phyloP scores from a whole-genome alignment of 2,888 invertebrate genomes.

The Drosophila yooni region DNA sequence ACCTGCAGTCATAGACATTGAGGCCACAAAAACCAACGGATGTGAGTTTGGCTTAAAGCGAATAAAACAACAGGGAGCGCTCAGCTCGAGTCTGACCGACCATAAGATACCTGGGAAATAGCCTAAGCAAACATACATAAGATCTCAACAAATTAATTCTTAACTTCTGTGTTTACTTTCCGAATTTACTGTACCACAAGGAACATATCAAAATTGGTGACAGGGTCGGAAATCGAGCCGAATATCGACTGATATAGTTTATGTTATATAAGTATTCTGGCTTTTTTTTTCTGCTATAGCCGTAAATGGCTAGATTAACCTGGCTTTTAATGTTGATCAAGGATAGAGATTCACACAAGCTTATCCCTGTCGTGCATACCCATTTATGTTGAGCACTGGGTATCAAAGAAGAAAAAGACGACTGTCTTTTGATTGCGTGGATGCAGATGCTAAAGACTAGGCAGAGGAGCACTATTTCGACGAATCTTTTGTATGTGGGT shows the following conservation, averaged over 20 bases:
- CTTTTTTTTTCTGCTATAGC: background rate
- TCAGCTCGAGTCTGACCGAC: background rate
- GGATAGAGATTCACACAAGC: background rate
- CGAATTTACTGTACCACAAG: background rate
- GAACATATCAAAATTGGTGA: background rate
- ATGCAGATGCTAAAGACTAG: slow-evolving; percentile 42
- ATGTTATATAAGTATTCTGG: background rate
- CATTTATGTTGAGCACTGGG: background rate
- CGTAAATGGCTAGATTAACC: background rate
- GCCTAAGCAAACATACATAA: background rate
- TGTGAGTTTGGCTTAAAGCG: slow-evolving; percentile 8
- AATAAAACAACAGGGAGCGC: background rate
- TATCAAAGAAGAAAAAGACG: slow-evolving; percentile 14
- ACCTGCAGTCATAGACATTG: slow-evolving; percentile 72
- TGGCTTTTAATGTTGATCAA: background rate
- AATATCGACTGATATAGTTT: background rate
- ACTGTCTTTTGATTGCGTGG: slow-evolving; percentile 42
- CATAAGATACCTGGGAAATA: background rate
- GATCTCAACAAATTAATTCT: background rate
- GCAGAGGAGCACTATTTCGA: slow-evolving; percentile 9
- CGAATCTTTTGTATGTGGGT: slow-evolving; percentile 57
- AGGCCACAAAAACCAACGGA: slow-evolving; percentile 15
- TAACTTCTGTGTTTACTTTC: background rate
- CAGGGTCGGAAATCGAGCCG: background rate
- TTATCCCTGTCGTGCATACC: background rate